Conservation (phyloP, 2,888 invertebrate species). For the Lasioglossum villosulum region DNA sequence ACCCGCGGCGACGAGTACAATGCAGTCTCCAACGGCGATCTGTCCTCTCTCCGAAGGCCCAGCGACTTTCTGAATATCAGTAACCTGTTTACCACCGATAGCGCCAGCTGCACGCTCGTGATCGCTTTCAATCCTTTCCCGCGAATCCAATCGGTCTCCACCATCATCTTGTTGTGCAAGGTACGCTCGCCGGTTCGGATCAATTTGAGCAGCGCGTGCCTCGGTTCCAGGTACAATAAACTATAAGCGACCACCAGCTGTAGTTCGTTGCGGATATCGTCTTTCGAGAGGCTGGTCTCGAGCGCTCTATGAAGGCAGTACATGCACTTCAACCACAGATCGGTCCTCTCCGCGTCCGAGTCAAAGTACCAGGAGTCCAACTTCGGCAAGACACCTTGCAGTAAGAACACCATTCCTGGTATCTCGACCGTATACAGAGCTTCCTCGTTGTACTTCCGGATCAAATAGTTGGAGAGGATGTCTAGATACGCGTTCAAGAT, state of each 20-base stretch:
- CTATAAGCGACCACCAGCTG: constrained; percentile 82
- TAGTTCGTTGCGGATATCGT: constrained; percentile 80
- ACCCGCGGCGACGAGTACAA: constrained; percentile 83
- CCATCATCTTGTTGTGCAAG: constrained; percentile 82
- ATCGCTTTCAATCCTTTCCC: constrained; percentile 83
- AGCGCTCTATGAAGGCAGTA: constrained; percentile 82
- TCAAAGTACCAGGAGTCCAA: constrained; percentile 83
- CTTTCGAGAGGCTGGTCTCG: constrained; percentile 77
- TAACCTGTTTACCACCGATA: constrained; percentile 82
- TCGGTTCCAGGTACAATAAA: constrained; percentile 81
- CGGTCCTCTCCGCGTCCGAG: constrained; percentile 79
- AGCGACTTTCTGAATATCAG: constrained; percentile 82
- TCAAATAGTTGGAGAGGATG: constrained; percentile 80
- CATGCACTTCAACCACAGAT: constrained; percentile 82
- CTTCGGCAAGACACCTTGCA: constrained; percentile 82
- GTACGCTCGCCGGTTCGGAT: constrained; percentile 81
- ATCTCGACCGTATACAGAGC: constrained; percentile 82
- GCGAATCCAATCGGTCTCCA: constrained; percentile 83
- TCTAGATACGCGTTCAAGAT: constrained; percentile 82
- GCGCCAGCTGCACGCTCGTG: constrained; percentile 82
- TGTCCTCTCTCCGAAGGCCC: constrained; percentile 76
- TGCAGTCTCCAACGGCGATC: constrained; percentile 82
- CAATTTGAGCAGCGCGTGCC: constrained; percentile 82
- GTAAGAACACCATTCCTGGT: constrained; percentile 83
- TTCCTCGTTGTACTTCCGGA: constrained; percentile 79